Base-by-base conservation (phyloP, 1,140 invertebrate genomes). In the Platyscapa corneri region DNA sequence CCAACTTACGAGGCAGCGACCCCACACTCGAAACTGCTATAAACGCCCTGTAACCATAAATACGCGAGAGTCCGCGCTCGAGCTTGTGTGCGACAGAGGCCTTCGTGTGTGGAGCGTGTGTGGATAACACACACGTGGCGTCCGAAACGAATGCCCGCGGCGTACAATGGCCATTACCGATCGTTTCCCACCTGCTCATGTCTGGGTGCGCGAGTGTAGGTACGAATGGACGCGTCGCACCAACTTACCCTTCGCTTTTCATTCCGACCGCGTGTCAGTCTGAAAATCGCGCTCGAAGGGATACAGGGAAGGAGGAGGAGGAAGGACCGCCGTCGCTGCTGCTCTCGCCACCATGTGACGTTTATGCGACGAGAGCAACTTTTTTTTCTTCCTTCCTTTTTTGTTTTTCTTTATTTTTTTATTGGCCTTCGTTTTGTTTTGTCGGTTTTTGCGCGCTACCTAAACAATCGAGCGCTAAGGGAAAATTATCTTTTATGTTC, bases 21-120 rank as follows among this genome's bases (percentile, higher is more conserved):
- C 60, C 32, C 37, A 20, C 72, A 78, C 80, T 27, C 81, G 86
- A 82, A 88, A 86, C 87, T 87, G 87, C 87, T 87, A 89, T 88
- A 89, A 90, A 89, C 87, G 87, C 80, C 76, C 85, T 46, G 72
- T 87, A 78, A 81, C 86, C 67, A 86, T 89, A 83, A 87, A 84
- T 82, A 85, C 85, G 80, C 83, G 42, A 77, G 74, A 60, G 84
- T 56, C 78, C 23, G 32, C 67, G 0, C 10, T 67, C 3, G 6
- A 46, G 6, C 20, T 20, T 6, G 34, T 37, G 37, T 16, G 18
- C 70, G 39, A 7, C 34, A 20, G 39, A 20, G 34, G n/a, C 34
- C 34, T 37, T 7, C 39, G 37, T 0, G 70, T 6, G 20, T 8
- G 5, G 37, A 8, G 12, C 3, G 70, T 1, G 37, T 32, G 34